phyloP scores from a whole-genome alignment of 37 sponge, comb jelly and placozoan genomes.

The Dysidea cf. avara region DNA sequence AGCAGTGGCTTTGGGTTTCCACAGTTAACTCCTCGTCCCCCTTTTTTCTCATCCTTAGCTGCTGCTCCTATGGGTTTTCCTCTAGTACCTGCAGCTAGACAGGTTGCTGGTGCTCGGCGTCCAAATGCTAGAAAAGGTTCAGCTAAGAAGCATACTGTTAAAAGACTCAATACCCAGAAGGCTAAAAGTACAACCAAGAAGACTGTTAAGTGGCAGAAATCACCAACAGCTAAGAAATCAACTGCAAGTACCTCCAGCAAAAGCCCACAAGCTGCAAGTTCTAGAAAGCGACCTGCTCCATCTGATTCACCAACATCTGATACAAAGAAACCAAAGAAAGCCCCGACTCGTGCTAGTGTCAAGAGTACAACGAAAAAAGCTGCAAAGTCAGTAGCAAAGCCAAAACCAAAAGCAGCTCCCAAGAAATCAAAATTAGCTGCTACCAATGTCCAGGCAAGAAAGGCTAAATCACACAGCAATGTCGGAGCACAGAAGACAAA shows the following conservation, averaged over 20 bases:
- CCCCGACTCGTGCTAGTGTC: too few species aligned
- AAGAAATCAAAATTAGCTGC: too few species aligned
- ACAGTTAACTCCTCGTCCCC: neutral
- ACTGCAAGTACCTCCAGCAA: neutral
- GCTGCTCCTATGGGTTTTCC: neutral
- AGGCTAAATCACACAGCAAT: too few species aligned
- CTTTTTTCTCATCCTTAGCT: too few species aligned
- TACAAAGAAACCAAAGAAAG: too few species aligned
- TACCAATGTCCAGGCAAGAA: too few species aligned
- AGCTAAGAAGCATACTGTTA: neutral
- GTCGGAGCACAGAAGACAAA: too few species aligned
- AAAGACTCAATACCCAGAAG: too few species aligned
- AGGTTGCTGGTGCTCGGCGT: neutral
- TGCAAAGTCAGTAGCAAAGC: too few species aligned
- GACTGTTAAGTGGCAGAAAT: neutral
- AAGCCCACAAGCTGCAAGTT: neutral
- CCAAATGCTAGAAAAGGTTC: neutral
- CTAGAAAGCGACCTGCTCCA: neutral
- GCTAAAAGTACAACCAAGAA: neutral
- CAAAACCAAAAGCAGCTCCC: too few species aligned
- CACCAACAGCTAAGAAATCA: neutral
- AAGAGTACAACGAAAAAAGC: too few species aligned
- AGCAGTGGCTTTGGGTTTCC: neutral
- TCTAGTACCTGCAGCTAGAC: neutral
- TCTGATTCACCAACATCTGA: neutral